phyloP scores from a whole-genome alignment of 2,113 vertebrate species.

The Cyanistes caeruleus region DNA sequence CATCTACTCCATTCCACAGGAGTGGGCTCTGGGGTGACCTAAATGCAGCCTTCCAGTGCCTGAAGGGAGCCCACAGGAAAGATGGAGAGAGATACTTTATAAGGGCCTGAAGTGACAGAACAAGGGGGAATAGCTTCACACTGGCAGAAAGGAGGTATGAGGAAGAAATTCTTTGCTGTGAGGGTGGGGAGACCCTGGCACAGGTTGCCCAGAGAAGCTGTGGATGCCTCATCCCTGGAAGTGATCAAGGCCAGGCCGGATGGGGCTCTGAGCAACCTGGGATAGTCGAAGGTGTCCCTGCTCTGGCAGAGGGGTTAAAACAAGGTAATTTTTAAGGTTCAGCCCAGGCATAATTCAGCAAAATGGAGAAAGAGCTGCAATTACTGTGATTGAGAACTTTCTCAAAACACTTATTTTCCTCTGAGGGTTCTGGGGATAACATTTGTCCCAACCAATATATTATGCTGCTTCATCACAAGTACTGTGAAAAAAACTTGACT shows the following conservation, averaged over 20 bases:
- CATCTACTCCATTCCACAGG: neutral
- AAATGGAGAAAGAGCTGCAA: neutral
- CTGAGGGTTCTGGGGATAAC: neutral
- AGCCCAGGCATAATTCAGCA: neutral
- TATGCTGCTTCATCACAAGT: neutral
- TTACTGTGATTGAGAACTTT: neutral
- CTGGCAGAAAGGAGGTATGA: accelerated
- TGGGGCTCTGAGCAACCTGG: neutral
- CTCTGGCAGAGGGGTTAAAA: neutral
- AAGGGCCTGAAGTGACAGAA: neutral
- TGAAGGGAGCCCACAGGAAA: neutral
- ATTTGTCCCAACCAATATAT: neutral
- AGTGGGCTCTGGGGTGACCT: neutral
- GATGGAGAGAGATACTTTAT: neutral
- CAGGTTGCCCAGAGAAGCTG: neutral
- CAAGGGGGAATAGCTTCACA: neutral
- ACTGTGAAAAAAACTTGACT: neutral
- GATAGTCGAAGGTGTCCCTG: neutral
- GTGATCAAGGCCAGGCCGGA: accelerated
- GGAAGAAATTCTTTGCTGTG: neutral
- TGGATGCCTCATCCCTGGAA: neutral
- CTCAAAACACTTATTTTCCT: neutral
- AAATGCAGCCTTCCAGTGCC: neutral
- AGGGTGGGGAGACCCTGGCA: neutral
- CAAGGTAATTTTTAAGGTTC: neutral